These are phyloP conservation scores for Venustaconcha ellipsiformis DNA, from an alignment of 1,140 invertebrate genomes.

Conservation along the genomic window DNA sequence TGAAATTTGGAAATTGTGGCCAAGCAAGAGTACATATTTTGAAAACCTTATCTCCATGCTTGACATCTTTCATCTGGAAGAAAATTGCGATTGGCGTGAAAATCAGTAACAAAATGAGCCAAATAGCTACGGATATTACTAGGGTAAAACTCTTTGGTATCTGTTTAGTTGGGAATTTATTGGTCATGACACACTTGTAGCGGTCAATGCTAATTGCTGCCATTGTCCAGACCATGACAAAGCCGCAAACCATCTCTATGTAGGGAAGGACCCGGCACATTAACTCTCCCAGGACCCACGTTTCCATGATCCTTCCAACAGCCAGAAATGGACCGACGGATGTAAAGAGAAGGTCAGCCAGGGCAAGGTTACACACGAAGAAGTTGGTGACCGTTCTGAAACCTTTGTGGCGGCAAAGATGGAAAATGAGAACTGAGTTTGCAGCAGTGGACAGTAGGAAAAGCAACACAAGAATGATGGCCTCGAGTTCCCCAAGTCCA, in stretches of 20 bases:
- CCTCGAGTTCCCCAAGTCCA: slow-evolving; percentile 43
- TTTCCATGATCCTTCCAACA: slow-evolving; percentile 38
- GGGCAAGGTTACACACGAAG: slow-evolving; percentile 54
- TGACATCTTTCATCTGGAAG: slow-evolving; percentile 43
- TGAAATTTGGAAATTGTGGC: slow-evolving; percentile 36
- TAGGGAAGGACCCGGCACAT: slow-evolving; percentile 49
- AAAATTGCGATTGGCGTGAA: slow-evolving; percentile 48
- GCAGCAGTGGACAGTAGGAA: slow-evolving; percentile 60
- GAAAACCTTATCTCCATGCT: slow-evolving; percentile 27
- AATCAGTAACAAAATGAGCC: slow-evolving; percentile 34
- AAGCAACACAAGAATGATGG: slow-evolving; percentile 34
- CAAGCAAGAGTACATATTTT: slow-evolving; percentile 55
- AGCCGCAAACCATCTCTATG: slow-evolving; percentile 45
- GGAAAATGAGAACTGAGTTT: slow-evolving; percentile 45
- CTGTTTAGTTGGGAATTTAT: slow-evolving; percentile 13
- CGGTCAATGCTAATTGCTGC: slow-evolving; percentile 58
- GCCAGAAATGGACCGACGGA: slow-evolving; percentile 49
- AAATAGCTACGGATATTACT: slow-evolving; percentile 38
- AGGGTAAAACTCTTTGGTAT: slow-evolving; percentile 34
- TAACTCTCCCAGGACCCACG: slow-evolving; percentile 51
- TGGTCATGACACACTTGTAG: slow-evolving; percentile 46
- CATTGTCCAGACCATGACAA: slow-evolving; percentile 61
- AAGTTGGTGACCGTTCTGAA: slow-evolving; percentile 52
- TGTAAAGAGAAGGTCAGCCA: slow-evolving; percentile 54
- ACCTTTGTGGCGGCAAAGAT: slow-evolving; percentile 36